phyloP scores from a whole-genome alignment of 2,113 vertebrate species.

The Hyaena hyaena region DNA sequence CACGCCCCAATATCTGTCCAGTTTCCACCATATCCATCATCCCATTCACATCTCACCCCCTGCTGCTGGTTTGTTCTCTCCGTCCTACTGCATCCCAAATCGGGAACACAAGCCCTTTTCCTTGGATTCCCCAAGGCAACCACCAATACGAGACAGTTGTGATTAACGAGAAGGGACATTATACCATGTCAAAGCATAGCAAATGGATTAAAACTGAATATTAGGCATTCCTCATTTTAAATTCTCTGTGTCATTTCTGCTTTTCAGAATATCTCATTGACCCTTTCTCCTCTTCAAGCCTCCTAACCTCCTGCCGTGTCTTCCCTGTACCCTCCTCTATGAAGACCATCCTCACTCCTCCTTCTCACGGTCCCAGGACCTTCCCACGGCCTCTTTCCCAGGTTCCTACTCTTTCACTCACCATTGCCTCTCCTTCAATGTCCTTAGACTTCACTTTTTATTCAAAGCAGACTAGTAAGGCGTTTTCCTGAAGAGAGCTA shows the following conservation, averaged over 20 bases:
- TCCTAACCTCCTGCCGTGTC: neutral
- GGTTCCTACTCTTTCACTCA: neutral
- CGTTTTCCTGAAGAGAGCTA: neutral
- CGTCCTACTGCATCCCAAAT: neutral
- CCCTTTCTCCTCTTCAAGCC: neutral
- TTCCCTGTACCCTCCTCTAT: neutral
- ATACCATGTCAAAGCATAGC: neutral
- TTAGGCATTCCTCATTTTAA: neutral
- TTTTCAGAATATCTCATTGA: conserved; percentile 12
- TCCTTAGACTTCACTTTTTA: neutral
- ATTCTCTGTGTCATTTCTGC: neutral
- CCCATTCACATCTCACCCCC: neutral
- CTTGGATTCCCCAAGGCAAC: neutral
- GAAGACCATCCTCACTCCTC: neutral
- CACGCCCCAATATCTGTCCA: neutral
- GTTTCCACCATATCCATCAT: neutral
- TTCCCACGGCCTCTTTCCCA: neutral
- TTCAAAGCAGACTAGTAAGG: neutral
- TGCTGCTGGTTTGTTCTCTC: neutral
- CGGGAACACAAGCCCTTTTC: neutral
- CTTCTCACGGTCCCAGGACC: neutral
- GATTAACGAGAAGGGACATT: neutral
- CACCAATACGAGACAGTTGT: neutral
- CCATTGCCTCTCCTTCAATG: neutral
- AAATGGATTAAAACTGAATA: neutral